Base-by-base conservation (phyloP, 2,113 vertebrate genomes). In the Willisornis vidua region DNA sequence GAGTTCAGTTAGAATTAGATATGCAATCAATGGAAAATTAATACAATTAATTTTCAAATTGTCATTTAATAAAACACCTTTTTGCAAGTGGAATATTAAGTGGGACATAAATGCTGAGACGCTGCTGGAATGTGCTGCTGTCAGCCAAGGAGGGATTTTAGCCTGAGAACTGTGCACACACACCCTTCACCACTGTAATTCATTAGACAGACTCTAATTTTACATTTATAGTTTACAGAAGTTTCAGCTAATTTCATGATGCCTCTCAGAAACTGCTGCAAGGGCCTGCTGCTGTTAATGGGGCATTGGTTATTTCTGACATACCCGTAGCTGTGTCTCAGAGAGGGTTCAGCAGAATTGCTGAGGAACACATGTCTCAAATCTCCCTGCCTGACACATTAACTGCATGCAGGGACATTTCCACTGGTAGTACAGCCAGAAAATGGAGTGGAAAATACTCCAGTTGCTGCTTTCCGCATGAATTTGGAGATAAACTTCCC, bases 21-120 rank as follows among this genome's bases (percentile, higher is more conserved):
- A 86, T 4, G 41, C 91, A 84, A 77, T 80, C 89, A 91, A 48
- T 49, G 49, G 72, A 88, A 95, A 88, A 97, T 78, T 55, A 94
- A 90, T 81, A 88, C 68, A 93, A 87, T 93, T 84, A 77, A 59
- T 19, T 90, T 80, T 94, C 77, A 76, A 88, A 95, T 10, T 70
- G 65, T 37, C 81, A 48, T 91, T 93, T 90, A 93, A 89, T 79
- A 90, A 88, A 90, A 45, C 18, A 59, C 35, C 22, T 80, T 86
- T 74, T n/a, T 76, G 75, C 81, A 45, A 68, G 65, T 2, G 10
- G 89, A 91, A 93, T 81, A 62, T 45, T 66, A 78, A 90, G 76
- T 41, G 48, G 31, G 31, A 31, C 7, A 39, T 25, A 92, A 92
- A 78, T 0, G 0, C 57, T 10, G 39, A 5, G 7, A 29, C 0